A percentile compares a stretch with the other conserved stretches of the same genome.
Evolutionary conservation across 2,888 invertebrate species (phyloP).

Genomic region (Embidobia sp.): DNA sequence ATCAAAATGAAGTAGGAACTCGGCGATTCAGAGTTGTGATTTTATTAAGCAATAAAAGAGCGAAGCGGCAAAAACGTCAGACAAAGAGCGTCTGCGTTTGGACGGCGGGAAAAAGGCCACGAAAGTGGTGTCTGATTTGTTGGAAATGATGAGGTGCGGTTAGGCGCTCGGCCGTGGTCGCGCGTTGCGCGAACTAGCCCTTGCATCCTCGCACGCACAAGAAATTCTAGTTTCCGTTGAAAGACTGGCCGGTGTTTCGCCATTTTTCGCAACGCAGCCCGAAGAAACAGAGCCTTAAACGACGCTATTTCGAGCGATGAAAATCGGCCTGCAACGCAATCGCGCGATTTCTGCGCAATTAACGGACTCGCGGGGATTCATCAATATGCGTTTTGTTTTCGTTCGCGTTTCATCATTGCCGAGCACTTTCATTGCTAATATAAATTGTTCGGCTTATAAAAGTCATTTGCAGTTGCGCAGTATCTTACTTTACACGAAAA

Average conservation of each 20-base stretch:
- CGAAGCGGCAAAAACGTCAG: neutral
- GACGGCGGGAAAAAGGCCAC: constrained; percentile 13
- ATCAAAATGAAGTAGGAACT: constrained; percentile 69
- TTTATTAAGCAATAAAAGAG: constrained; percentile 41
- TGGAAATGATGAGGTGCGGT: constrained; percentile 50
- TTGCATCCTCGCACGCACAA: constrained; percentile 62
- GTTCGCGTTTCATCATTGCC: constrained; percentile 6
- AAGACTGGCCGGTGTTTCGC: constrained; percentile 57
- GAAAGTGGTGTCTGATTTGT: constrained; percentile 52
- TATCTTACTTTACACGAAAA: too few relatives aligned
- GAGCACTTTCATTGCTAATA: neutral
- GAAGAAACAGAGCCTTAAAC: constrained; percentile 59
- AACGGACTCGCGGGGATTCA: constrained; percentile 20
- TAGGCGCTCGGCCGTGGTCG: constrained; percentile 41
- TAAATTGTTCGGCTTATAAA: neutral
- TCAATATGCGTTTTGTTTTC: constrained; percentile 38
- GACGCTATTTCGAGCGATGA: constrained; percentile 57
- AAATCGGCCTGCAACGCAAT: constrained; percentile 51
- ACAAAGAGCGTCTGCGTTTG: constrained; percentile 34
- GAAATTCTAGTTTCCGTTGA: constrained; percentile 64
- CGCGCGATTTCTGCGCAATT: constrained; percentile 38
- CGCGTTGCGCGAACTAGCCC: constrained; percentile 60
- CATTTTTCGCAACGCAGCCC: constrained; percentile 58
- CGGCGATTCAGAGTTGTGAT: too few relatives aligned
- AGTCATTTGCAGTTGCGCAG: too few relatives aligned